Percentiles rank a stretch among this genome's conserved stretches.
phyloP scores from a whole-genome alignment of 2,113 vertebrate species.

The Hippocampus zosterae region DNA sequence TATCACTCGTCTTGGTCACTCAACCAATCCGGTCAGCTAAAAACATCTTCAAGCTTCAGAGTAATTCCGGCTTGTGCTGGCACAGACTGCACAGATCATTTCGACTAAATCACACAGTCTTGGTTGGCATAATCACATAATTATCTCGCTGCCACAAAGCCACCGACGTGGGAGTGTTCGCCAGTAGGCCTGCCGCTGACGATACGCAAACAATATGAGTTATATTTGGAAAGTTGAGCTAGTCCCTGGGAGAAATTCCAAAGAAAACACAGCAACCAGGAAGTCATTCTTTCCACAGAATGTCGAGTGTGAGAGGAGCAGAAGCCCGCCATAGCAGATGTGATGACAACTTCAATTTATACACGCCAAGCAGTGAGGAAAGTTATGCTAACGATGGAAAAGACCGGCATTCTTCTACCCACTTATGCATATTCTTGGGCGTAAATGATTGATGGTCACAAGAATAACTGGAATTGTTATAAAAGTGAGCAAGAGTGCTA shows the following conservation, averaged over 20 bases:
- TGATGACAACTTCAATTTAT: constrained; percentile 5
- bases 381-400: neutral
- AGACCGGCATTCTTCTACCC: neutral
- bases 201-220: constrained; percentile 52
- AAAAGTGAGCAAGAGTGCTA: neutral
- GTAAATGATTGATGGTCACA: constrained; percentile 4
- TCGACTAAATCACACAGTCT: constrained; percentile 38
- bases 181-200: constrained; percentile 33
- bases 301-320: constrained; percentile 14
- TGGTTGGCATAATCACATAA: constrained; percentile 43
- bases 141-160: constrained; percentile 29
- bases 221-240: constrained; percentile 67
- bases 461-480: constrained; percentile 5
- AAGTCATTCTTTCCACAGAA: constrained; percentile 57
- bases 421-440: constrained; percentile 7
- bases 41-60: neutral
- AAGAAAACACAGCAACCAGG: constrained; percentile 53
- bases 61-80: constrained; percentile 9
- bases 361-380: constrained; percentile 7
- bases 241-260: constrained; percentile 51
- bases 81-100: constrained; percentile 27
- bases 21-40: neutral
- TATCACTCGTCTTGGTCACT: neutral
- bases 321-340: constrained; percentile 18
- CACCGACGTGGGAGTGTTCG: constrained; percentile 58